phyloP scores from a whole-genome alignment of 2,888 invertebrate species.

The Andrena hattorfiana region DNA sequence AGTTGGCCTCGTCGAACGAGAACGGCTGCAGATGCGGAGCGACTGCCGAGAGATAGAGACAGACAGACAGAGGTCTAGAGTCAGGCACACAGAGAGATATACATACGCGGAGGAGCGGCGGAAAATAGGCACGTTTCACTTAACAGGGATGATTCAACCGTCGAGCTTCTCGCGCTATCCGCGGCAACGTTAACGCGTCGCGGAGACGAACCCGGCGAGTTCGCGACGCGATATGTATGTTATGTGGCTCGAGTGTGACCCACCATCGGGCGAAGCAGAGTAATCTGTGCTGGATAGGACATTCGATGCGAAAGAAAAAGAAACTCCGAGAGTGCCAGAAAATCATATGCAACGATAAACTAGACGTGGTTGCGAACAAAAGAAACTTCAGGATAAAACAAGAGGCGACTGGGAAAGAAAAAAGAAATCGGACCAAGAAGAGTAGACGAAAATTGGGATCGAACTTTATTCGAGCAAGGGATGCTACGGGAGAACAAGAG shows the following conservation, averaged over 20 bases:
- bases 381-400: background rate
- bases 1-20: slow-evolving; percentile 85
- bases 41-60: slow-evolving; percentile 77
- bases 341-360: slow-evolving; percentile 1
- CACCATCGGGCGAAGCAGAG: background rate
- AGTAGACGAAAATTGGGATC: background rate
- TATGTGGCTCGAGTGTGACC: background rate
- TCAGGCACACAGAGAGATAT: slow-evolving; percentile 28
- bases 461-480: slow-evolving; percentile 38
- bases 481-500: slow-evolving; percentile 35
- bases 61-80: slow-evolving; percentile 52
- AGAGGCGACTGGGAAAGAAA: background rate
- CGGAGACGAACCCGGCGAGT: background rate
- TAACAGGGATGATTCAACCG: background rate
- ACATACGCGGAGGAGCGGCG: background rate
- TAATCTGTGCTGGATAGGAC: too few species aligned
- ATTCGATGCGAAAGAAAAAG: background rate
- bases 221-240: background rate
- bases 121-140: slow-evolving; percentile 34
- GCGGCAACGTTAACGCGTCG: too few species aligned
- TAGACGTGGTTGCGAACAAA: background rate
- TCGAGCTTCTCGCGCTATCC: background rate
- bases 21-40: slow-evolving; percentile 86
- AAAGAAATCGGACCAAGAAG: slow-evolving; percentile 11
- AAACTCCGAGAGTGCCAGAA: background rate